phyloP scores from a whole-genome alignment of 1,140 invertebrate genomes.

The Drosophila carrolli region DNA sequence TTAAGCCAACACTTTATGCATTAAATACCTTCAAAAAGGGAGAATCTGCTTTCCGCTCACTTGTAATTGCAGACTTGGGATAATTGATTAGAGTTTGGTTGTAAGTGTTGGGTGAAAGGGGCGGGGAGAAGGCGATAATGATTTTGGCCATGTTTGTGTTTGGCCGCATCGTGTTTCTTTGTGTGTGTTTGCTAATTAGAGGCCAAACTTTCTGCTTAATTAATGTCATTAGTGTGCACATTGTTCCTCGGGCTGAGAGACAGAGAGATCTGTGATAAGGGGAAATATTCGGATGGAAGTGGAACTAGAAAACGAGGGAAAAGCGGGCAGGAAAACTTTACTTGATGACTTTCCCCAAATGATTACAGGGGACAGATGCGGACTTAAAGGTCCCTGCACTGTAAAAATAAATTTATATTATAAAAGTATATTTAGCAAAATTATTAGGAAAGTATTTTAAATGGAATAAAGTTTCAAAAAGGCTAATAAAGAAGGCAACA shows the following conservation, averaged over 20 bases:
- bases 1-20: conserved; percentile 9
- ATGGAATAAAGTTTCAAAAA: too few relatives aligned
- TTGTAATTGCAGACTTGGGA: conserved; percentile 40
- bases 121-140: conserved; percentile 21
- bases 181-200: conserved; percentile 67
- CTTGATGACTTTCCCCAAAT: conserved; percentile 10
- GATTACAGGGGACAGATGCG: not conserved
- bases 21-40: conserved; percentile 1
- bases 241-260: conserved; percentile 33
- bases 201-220: conserved; percentile 77
- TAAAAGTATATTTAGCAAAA: too few relatives aligned
- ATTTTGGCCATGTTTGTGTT: conserved; percentile 46
- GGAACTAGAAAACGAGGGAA: not conserved
- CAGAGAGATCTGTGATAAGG: conserved; percentile 20
- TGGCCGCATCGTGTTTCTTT: conserved; percentile 22
- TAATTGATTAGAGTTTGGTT: conserved; percentile 73
- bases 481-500: too few relatives aligned
- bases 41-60: conserved; percentile 6
- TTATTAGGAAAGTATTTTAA: too few relatives aligned
- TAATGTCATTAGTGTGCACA: conserved; percentile 72
- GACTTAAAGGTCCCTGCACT: not conserved
- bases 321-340: conserved; percentile 9
- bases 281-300: conserved; percentile 6
- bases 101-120: conserved; percentile 29
- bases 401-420: not conserved